These are phyloP conservation scores for Operophtera brumata DNA, from an alignment of 2,888 invertebrate genomes.

Conservation along the genomic window DNA sequence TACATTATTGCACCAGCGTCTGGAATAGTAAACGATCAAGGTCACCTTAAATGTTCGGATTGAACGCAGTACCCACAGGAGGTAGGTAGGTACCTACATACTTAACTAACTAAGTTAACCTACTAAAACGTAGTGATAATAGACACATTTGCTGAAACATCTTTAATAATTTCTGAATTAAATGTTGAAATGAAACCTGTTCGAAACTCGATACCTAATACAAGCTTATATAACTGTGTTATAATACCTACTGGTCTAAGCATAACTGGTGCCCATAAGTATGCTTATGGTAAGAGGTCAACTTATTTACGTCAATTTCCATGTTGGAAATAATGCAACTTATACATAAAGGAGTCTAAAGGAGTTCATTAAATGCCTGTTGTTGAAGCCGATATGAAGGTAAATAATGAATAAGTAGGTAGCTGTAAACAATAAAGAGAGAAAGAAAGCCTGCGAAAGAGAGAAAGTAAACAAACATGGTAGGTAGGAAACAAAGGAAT, in stretches of 20 bases:
- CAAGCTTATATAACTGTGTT: background rate
- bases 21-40: conserved; percentile 19
- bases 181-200: conserved; percentile 7
- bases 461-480: conserved; percentile 32
- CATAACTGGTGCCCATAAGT: background rate
- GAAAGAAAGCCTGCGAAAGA: background rate
- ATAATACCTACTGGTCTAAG: background rate
- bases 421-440: background rate
- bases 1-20: conserved; percentile 24
- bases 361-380: background rate
- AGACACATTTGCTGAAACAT: conserved; percentile 7
- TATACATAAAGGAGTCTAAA: background rate
- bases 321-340: background rate
- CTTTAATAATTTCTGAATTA: background rate
- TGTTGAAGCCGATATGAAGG: background rate
- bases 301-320: background rate
- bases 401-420: background rate
- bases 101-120: too few species aligned
- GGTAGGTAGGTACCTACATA: too few species aligned
- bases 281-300: background rate
- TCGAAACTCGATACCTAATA: conserved; percentile 1
- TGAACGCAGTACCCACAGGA: background rate
- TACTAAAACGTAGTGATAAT: conserved; percentile 12
- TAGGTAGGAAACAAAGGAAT: conserved; percentile 39
- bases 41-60: background rate